Percentiles rank a stretch among this genome's conserved stretches.
Conservation (phyloP, 2,797 vertebrate species). For the Diplodus sargus region DNA sequence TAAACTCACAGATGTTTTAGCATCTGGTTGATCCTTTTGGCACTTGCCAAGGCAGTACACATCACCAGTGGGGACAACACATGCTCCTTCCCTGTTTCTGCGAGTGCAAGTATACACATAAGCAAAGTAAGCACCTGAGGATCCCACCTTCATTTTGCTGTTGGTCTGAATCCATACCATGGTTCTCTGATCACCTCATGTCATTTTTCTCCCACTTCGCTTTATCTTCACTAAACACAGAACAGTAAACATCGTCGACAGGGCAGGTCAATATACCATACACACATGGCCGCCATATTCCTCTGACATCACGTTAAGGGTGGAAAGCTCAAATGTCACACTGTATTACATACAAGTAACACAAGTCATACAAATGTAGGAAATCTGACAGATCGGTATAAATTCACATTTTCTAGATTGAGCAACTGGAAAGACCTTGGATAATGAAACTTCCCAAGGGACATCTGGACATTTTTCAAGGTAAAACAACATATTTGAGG, state of each 20-base stretch:
- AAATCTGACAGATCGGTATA: no score
- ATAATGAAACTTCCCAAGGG: no score
- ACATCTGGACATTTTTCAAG: no score
- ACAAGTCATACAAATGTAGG: no score
- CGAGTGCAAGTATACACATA: slow-evolving; percentile 59
- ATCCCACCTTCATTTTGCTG: neutral
- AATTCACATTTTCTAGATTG: no score
- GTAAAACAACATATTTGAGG: no score
- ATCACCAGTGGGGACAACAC: slow-evolving; percentile 41
- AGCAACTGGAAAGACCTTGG: no score
- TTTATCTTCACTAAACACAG: neutral
- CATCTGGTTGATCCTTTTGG: slow-evolving; percentile 82
- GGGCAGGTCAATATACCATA: neutral
- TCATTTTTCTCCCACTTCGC: neutral
- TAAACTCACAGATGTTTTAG: slow-evolving; percentile 78
- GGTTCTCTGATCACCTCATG: neutral
- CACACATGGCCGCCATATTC: no score
- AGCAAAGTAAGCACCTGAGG: slow-evolving; percentile 30
- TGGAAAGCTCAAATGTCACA: no score
- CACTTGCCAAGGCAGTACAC: slow-evolving; percentile 74
- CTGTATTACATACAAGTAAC: no score
- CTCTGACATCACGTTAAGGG: no score
- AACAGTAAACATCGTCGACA: neutral
- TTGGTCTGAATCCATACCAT: slow-evolving; percentile 13
- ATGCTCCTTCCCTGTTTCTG: slow-evolving; percentile 54